Conservation (phyloP, 2,888 invertebrate genomes). For the Ectemnius cavifrons region DNA sequence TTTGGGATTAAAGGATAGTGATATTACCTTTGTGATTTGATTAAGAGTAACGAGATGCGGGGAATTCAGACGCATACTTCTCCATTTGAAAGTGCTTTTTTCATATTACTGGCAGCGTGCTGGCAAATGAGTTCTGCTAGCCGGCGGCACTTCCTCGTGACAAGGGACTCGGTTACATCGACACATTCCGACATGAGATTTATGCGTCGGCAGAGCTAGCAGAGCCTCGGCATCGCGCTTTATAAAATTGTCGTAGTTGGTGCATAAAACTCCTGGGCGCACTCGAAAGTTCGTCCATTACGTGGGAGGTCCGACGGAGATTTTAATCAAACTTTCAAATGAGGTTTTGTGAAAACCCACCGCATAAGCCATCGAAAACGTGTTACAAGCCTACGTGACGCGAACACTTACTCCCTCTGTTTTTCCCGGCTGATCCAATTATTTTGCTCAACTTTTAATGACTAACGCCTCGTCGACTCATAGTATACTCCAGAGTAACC, state of each 20-base stretch:
- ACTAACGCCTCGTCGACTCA: too few relatives aligned
- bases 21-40: too few relatives aligned
- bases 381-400: slow-evolving; percentile 49
- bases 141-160: background rate
- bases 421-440: slow-evolving; percentile 12
- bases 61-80: too few relatives aligned
- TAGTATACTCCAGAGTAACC: too few relatives aligned
- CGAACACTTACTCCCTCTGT: background rate
- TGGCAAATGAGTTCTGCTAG: background rate
- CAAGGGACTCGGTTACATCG: slow-evolving; percentile 10
- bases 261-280: slow-evolving; percentile 47
- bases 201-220: slow-evolving; percentile 36
- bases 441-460: background rate
- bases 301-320: slow-evolving; percentile 46
- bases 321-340: slow-evolving; percentile 66
- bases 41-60: too few relatives aligned
- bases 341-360: slow-evolving; percentile 54
- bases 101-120: too few relatives aligned
- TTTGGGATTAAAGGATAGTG: too few relatives aligned
- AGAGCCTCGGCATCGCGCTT: slow-evolving; percentile 38
- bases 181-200: slow-evolving; percentile 30
- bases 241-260: slow-evolving; percentile 50
- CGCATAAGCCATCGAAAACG: slow-evolving; percentile 56
- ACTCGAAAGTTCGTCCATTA: slow-evolving; percentile 58
- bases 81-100: too few relatives aligned